Evolutionary conservation across 2,888 invertebrate species (phyloP).

Genomic region (Flexamia atlantica): DNA sequence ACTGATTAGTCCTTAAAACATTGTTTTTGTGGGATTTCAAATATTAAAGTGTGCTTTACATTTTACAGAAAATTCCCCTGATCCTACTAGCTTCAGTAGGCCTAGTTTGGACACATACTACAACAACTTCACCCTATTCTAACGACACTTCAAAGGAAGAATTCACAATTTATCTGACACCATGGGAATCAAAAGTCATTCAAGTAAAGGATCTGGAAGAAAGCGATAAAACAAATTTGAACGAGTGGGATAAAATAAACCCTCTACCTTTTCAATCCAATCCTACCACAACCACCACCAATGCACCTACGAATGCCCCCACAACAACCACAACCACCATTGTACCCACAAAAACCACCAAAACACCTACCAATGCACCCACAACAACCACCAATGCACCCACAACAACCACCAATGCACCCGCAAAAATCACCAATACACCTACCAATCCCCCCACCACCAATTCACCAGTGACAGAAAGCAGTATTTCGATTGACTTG

Average conservation of each 20-base stretch:
- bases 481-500: background rate
- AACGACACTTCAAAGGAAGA: background rate
- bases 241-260: background rate
- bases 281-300: too few species aligned
- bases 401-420: too few species aligned
- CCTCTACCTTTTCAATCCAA: background rate
- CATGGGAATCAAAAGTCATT: background rate
- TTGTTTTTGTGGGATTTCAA: too few species aligned
- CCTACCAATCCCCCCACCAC: background rate
- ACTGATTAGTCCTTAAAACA: too few species aligned
- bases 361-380: too few species aligned
- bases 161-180: background rate
- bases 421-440: too few species aligned
- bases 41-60: too few species aligned
- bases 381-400: too few species aligned
- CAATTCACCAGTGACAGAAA: background rate
- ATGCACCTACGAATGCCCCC: background rate
- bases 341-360: too few species aligned
- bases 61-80: background rate
- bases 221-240: background rate
- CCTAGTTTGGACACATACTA: background rate
- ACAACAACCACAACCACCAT: background rate
- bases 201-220: background rate
- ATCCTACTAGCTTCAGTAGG: slow-evolving; percentile 1
- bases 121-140: background rate